Base-by-base conservation (phyloP, 1,140 invertebrate species). In the Drosophila oshimai region DNA sequence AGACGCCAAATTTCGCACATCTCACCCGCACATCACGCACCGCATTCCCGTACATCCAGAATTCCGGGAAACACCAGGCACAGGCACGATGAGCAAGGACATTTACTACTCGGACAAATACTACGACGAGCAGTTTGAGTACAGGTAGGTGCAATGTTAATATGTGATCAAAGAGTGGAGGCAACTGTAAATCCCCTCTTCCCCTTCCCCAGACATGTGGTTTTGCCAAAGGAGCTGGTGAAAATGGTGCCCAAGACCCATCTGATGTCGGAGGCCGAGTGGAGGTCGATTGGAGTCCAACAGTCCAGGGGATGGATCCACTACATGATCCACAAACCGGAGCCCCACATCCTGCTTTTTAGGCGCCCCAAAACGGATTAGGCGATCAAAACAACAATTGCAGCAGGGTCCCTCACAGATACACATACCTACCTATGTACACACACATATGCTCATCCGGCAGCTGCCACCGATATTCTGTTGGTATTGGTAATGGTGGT, bases 241-340 rank as follows among this genome's bases (percentile, higher is more conserved):
- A 95, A 95, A 75, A 91, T 95, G 44, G 96, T 99, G n/a, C 98
- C 98, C 18, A 96, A 96, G 89, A 96, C 95, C 17, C 97, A 98
- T 92, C 92, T 99, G 20, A 98, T 99, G 97, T 95, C 96, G 1
- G 98, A 99, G 92, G 94, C 94, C 0, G 98, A 99, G 92, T 99
- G 98, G 98, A 92, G 98, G 68, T 96, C 96, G 91, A 93, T 99
- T 10, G 98, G 98, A 6, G 97, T 99, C 6, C 97, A 99, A 89
- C 98, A 99, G 90, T 98, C 96, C 87, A 95, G 96, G 17, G 97
- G 97, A 26, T 99, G 98, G 98, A 94, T 98, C 4, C 98, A 99
- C 92, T 99, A 98, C 84, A 98, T 99, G 97, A 95, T 97, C 71
- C 98, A 99, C 91, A 94, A 94, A 47, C 98, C 98, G 88, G 98